Evolutionary conservation across 1,140 invertebrate genomes (phyloP).

Genomic region (Hypsibius dujardini): DNA sequence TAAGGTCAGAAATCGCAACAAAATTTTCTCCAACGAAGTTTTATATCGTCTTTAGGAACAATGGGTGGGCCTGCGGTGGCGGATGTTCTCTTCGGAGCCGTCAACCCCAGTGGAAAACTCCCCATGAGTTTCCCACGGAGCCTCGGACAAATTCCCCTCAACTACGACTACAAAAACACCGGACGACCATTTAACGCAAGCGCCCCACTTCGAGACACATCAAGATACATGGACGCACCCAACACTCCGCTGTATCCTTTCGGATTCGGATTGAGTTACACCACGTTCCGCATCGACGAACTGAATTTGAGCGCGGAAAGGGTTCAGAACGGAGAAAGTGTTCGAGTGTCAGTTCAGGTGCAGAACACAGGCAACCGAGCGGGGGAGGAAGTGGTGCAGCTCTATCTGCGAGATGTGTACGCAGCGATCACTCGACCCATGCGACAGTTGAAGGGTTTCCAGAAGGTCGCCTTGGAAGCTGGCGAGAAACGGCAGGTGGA

Average conservation of each 20-base stretch:
- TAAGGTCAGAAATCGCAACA: too few relatives aligned
- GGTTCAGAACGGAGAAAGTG: too few relatives aligned
- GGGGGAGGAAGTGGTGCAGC: too few relatives aligned
- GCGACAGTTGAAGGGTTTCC: too few relatives aligned
- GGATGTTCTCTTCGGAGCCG: slow-evolving; percentile 23
- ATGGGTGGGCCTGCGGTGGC: slow-evolving; percentile 20
- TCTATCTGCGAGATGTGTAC: too few relatives aligned
- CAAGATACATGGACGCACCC: not conserved
- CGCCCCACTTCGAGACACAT: not conserved
- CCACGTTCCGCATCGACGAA: slow-evolving; percentile 13
- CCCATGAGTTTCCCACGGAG: slow-evolving; percentile 21
- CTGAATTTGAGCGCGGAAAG: not conserved
- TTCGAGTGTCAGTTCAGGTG: too few relatives aligned
- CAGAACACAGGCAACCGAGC: too few relatives aligned
- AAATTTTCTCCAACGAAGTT: too few relatives aligned
- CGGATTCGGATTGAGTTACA: slow-evolving; percentile 22
- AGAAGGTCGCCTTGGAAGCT: too few relatives aligned
- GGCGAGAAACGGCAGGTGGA: too few relatives aligned
- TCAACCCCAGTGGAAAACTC: slow-evolving; percentile 20
- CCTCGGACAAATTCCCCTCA: slow-evolving; percentile 20
- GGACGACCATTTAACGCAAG: not conserved
- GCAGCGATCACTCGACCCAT: too few relatives aligned
- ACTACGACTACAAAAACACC: slow-evolving; percentile 17
- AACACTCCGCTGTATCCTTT: slow-evolving; percentile 23
- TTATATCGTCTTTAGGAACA: not conserved